phyloP scores from a whole-genome alignment of 30 jellyfish, hydroid and myxozoan species.

The Chironex yamaguchii region DNA sequence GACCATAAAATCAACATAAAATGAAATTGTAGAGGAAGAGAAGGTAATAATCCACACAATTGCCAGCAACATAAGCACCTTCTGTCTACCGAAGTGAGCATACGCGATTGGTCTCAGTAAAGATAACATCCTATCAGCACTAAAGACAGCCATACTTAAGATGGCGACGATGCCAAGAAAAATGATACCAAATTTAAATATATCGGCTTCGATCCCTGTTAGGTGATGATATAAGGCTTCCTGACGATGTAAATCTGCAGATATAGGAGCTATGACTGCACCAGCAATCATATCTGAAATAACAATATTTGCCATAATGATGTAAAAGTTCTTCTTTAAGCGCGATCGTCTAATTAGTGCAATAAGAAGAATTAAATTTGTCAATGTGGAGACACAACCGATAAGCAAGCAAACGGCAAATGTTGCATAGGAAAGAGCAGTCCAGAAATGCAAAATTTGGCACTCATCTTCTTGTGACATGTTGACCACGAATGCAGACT shows the following conservation, averaged over 20 bases:
- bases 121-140: conserved; percentile 65
- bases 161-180: conserved; percentile 63
- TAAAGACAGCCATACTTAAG: conserved; percentile 73
- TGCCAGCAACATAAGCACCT: not conserved
- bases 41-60: conserved; percentile 47
- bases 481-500: no score
- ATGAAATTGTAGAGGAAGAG: conserved; percentile 12
- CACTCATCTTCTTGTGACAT: not conserved
- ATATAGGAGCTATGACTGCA: conserved; percentile 36
- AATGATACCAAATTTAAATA: conserved; percentile 21
- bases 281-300: conserved; percentile 64
- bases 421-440: not conserved
- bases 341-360: conserved; percentile 42
- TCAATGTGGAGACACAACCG: not conserved
- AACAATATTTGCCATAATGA: conserved; percentile 66
- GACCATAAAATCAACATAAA: conserved; percentile 32
- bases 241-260: conserved; percentile 23
- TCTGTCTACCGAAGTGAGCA: conserved; percentile 9
- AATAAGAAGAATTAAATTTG: conserved; percentile 14
- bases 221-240: conserved; percentile 27
- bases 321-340: conserved; percentile 48
- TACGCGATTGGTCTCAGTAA: conserved; percentile 37
- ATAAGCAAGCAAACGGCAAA: not conserved
- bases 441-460: not conserved
- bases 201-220: not conserved